Base-by-base conservation (phyloP, 2,888 invertebrate genomes). In the Apotomis capreana region DNA sequence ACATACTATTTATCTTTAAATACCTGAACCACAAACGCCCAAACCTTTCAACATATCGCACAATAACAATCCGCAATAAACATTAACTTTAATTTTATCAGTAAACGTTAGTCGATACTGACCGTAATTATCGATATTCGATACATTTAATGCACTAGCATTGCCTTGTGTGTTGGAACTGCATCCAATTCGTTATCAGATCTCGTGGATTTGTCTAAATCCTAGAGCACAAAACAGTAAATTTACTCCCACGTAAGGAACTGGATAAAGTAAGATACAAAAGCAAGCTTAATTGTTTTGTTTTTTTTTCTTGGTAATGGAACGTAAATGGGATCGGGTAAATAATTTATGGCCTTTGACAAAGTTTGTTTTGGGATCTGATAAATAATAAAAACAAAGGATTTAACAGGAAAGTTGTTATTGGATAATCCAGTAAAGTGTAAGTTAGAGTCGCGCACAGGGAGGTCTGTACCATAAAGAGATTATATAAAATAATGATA, bases 101-200 rank as follows among this genome's bases (percentile, higher is more conserved):
- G 51, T 51, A 40, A 67, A 40, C 10, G 44, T 67, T 49, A 49
- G 49, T 69, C 51, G 67, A 71, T 51, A 67, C 57, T 52, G 49
- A 26, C 54, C 26, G 12, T 60, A 49, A n/a, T 40, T 74, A 74
- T 74, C 74, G 74, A 73, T 73, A 67, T 51, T 60, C 64, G 67
- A 64, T 58, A 57, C 37, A 40, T 40, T 51, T 37, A 54, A 73
- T 40, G 36, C 68, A 62, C 61, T 70, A 63, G 46, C 82, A 79
- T 81, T 84, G 10, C 78, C 79, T 80, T 69, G 63, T 80, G 77
- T 81, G 80, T 85, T 89, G 84, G 85, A 85, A 85, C 87, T 84
- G 85, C 86, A 87, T 89, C 87, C 89, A 89, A 90, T 89, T 89
- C 86, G 89, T 87, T 90, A 89, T 89, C 86, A 83, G 82, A 83